These are phyloP conservation scores for Leptoteleia sp. DNA, from an alignment of 1,140 invertebrate genomes.

Conservation along the genomic window DNA sequence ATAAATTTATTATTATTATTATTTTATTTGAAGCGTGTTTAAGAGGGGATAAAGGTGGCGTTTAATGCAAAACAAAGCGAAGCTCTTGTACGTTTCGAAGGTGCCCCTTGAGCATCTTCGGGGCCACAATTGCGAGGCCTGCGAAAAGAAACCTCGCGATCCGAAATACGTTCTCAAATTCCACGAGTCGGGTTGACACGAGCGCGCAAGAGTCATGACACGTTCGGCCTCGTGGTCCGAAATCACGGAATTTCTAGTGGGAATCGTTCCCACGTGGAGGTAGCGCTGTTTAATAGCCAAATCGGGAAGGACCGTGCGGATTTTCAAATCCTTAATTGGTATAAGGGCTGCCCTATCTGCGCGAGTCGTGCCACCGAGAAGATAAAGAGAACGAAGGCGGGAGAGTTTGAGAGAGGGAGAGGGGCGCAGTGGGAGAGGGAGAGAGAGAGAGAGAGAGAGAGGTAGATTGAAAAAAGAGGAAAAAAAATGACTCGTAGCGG, in stretches of 20 bases:
- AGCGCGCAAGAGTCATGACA: constrained; percentile 42
- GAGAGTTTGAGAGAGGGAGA: constrained; percentile 3
- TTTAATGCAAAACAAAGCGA: too few species aligned
- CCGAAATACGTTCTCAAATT: constrained; percentile 45
- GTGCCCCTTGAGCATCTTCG: too few species aligned
- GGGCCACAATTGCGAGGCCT: too few species aligned
- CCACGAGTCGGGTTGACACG: constrained; percentile 11
- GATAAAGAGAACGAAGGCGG: constrained; percentile 4
- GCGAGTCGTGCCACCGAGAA: constrained; percentile 46
- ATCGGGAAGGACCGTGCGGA: constrained; percentile 68
- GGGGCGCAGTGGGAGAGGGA: too few species aligned
- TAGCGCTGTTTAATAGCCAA: constrained; percentile 68
- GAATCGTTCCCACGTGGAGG: constrained; percentile 59
- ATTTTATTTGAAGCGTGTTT: too few species aligned
- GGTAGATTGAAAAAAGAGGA: neutral
- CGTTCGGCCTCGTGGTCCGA: constrained; percentile 36
- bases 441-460: too few species aligned
- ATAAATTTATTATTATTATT: too few species aligned
- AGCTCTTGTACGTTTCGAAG: too few species aligned
- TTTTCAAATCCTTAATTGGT: constrained; percentile 77
- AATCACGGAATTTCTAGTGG: constrained; percentile 53
- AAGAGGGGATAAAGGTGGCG: too few species aligned
- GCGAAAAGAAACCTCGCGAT: too few species aligned
- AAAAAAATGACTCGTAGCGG: neutral
- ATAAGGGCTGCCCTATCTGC: constrained; percentile 43